Evolutionary conservation across 2,797 vertebrate species (phyloP).

Genomic region (Dermochelys coriacea): DNA sequence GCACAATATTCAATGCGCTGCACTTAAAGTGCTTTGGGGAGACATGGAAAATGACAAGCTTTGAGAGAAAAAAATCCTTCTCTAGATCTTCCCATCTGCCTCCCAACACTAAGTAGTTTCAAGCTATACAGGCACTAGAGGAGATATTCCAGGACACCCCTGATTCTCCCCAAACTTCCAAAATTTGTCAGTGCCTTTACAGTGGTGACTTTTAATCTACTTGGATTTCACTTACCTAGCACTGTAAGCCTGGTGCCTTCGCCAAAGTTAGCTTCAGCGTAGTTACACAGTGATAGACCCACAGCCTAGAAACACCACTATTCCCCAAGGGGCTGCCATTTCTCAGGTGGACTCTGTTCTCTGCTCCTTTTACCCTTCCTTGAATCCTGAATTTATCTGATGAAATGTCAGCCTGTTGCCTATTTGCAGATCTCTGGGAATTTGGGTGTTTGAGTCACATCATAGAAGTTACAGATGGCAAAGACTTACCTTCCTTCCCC

Average conservation of each 20-base stretch:
- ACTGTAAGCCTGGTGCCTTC: neutral
- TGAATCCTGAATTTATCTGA: neutral
- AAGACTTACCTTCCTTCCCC: neutral
- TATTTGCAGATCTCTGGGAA: neutral
- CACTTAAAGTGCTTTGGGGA: neutral
- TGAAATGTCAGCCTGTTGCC: neutral
- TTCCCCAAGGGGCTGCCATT: neutral
- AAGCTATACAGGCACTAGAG: neutral
- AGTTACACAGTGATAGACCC: neutral
- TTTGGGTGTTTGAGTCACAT: neutral
- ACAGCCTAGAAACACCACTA: neutral
- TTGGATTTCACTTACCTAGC: neutral
- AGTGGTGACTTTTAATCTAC: neutral
- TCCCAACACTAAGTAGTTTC: neutral
- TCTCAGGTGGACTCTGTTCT: neutral
- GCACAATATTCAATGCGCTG: neutral
- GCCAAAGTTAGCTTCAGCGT: neutral
- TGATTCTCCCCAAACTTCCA: neutral
- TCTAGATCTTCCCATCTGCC: neutral
- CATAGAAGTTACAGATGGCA: neutral
- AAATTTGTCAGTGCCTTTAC: neutral
- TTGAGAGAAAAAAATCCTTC: neutral
- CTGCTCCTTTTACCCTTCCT: neutral
- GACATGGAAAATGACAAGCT: neutral
- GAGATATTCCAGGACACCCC: neutral